Evolutionary conservation across 2,888 invertebrate species (phyloP).

Genomic region (Cheilosia soror): DNA sequence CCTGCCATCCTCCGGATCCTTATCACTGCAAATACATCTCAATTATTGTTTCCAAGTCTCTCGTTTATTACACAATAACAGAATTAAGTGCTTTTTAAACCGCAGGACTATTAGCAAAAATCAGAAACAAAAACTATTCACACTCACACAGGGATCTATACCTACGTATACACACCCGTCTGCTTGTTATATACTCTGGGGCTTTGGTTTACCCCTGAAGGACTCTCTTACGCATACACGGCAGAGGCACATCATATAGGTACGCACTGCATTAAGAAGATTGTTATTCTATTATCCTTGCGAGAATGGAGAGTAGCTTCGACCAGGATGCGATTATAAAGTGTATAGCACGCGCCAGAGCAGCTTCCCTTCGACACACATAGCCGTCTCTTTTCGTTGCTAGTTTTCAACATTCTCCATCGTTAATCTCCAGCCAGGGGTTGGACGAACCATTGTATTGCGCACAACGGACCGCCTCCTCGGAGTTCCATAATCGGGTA

Average conservation of each 20-base stretch:
- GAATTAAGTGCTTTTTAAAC: constrained; percentile 79
- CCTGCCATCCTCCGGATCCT: constrained; percentile 41
- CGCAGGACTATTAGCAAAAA: constrained; percentile 76
- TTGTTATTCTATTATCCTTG: constrained; percentile 72
- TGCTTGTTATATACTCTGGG: constrained; percentile 34
- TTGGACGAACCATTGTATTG: constrained; percentile 65
- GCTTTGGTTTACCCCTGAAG: constrained; percentile 56
- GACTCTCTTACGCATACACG: constrained; percentile 46
- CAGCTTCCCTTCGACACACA: constrained; percentile 6
- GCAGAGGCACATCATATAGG: constrained; percentile 1
- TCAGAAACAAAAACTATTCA: constrained; percentile 75
- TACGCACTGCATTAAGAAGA: constrained; percentile 66
- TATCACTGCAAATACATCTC: constrained; percentile 72
- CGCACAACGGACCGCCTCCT: constrained; percentile 76
- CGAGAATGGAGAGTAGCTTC: constrained; percentile 37
- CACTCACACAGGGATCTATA: constrained; percentile 54
- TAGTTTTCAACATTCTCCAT: constrained; percentile 53
- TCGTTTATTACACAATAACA: constrained; percentile 79
- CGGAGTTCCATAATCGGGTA: constrained; percentile 61
- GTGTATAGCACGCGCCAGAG: constrained; percentile 54
- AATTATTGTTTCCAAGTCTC: constrained; percentile 76
- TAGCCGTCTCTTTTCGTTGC: constrained; percentile 46
- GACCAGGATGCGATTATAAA: constrained; percentile 40
- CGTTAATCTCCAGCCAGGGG: constrained; percentile 66
- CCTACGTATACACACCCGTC: background rate